phyloP scores from a whole-genome alignment of 2,888 invertebrate genomes.

The Cantharis nigra region DNA sequence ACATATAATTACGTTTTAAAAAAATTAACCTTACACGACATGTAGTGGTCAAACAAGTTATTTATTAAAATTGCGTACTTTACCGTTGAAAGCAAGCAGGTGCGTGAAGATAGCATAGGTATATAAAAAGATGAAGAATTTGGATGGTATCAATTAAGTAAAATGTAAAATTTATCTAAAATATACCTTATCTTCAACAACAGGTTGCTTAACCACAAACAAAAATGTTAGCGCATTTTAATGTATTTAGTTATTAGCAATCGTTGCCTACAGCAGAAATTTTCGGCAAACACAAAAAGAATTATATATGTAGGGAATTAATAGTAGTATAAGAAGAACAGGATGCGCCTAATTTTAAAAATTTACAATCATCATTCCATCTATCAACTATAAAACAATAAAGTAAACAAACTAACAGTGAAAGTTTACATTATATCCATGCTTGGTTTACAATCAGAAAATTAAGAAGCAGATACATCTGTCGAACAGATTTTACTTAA shows the following conservation, averaged over 20 bases:
- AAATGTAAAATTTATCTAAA: neutral
- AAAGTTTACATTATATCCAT: neutral
- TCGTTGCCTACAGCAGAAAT: neutral
- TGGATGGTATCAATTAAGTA: neutral
- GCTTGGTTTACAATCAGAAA: slow-evolving; percentile 6
- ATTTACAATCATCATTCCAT: neutral
- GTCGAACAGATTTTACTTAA: slow-evolving; percentile 26
- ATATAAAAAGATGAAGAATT: neutral
- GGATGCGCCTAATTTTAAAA: neutral
- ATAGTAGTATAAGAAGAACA: neutral
- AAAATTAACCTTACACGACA: neutral
- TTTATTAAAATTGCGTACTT: neutral
- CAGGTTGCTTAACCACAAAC: neutral
- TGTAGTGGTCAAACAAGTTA: neutral
- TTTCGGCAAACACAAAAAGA: neutral
- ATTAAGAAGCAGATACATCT: slow-evolving; percentile 23
- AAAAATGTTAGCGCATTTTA: neutral
- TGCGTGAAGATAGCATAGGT: neutral
- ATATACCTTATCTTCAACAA: neutral
- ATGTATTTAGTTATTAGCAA: neutral
- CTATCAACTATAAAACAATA: neutral
- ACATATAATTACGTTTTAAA: neutral
- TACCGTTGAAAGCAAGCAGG: neutral
- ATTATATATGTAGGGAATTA: neutral
- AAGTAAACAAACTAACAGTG: neutral